Evolutionary conservation across 2,888 invertebrate species (phyloP).

Genomic region (Anticlea derivata): DNA sequence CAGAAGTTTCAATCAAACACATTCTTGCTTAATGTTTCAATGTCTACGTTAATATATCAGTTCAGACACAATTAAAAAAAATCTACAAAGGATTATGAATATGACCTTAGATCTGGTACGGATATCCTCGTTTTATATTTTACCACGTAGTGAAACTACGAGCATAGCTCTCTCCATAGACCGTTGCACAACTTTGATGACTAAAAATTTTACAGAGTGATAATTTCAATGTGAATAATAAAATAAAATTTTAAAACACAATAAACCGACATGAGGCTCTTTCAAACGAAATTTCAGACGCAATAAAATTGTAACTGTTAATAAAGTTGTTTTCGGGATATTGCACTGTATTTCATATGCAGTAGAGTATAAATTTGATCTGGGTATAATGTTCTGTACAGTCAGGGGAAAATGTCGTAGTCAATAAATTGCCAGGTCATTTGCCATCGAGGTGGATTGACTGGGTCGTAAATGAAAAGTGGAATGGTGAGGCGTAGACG

Average conservation of each 20-base stretch:
- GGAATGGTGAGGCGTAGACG: no score
- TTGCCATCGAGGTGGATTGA: slow-evolving; percentile 12
- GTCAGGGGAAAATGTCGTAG: slow-evolving; percentile 13
- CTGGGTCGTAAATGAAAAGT: slow-evolving; percentile 6
- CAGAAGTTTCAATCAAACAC: no score
- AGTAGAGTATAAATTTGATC: slow-evolving; percentile 1
- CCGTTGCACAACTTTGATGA: no score
- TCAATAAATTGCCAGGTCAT: slow-evolving; percentile 15
- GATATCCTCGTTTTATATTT: no score
- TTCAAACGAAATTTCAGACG: slow-evolving; percentile 28
- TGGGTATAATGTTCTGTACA: background rate
- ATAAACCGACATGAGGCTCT: slow-evolving; percentile 26
- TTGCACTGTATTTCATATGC: background rate
- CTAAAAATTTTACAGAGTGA: slow-evolving; percentile 13
- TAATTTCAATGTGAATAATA: slow-evolving; percentile 16
- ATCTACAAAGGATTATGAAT: no score
- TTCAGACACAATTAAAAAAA: no score
- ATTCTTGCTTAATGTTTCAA: no score
- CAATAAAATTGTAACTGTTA: slow-evolving; percentile 15
- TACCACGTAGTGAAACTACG: no score
- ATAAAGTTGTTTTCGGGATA: background rate
- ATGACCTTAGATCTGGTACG: no score
- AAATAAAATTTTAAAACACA: slow-evolving; percentile 35
- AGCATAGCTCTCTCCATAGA: no score
- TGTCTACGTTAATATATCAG: no score